phyloP scores from a whole-genome alignment of 2,888 invertebrate genomes.

The Yponomeuta malinellus region DNA sequence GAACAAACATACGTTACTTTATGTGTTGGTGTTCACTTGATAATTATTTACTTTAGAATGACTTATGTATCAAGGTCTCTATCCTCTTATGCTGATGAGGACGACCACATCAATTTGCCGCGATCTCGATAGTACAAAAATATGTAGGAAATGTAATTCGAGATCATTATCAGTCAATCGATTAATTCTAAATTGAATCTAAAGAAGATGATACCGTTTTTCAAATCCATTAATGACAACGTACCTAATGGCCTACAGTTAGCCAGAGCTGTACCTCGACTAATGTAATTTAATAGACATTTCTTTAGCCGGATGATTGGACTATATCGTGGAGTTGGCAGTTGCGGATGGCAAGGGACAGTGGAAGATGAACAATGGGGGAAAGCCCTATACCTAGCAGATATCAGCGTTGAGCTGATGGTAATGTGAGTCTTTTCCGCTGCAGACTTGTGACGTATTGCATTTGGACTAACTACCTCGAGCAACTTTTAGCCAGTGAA shows the following conservation, averaged over 20 bases:
- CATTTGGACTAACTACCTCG: too few species aligned
- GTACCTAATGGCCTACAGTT: background rate
- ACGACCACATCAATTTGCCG: background rate
- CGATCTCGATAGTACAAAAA: background rate
- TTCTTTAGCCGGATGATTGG: background rate
- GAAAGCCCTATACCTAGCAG: too few species aligned
- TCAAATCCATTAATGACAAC: conserved; percentile 1
- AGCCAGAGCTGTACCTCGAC: background rate
- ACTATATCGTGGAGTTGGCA: too few species aligned
- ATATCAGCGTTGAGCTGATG: too few species aligned
- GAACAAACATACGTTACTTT: background rate
- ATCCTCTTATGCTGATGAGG: background rate
- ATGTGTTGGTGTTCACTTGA: background rate
- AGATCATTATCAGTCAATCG: background rate
- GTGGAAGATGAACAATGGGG: too few species aligned
- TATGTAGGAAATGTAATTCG: conserved; percentile 1
- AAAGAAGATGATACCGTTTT: conserved; percentile 3
- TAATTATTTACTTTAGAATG: background rate
- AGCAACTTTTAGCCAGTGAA: too few species aligned
- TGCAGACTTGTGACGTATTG: too few species aligned
- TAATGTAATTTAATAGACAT: background rate
- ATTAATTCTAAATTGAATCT: conserved; percentile 1
- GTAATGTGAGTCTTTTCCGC: too few species aligned
- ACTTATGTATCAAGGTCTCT: background rate
- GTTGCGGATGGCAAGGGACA: too few species aligned